Conservation (phyloP, 2,888 invertebrate genomes). For the Tachystola acroxantha region DNA sequence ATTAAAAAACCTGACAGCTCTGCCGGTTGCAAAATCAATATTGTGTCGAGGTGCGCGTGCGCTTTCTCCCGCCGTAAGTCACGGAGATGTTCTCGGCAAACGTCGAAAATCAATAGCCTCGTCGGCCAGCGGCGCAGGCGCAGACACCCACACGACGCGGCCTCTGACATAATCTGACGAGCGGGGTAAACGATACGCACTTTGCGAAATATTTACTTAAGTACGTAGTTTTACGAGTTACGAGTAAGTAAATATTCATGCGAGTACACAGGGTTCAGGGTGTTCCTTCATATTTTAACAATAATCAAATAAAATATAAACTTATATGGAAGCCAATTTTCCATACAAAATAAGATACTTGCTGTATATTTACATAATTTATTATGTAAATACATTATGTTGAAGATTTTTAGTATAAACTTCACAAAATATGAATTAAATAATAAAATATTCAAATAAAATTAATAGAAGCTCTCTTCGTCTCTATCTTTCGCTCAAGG, state of each 20-base stretch:
- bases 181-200: not conserved
- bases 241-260: not conserved
- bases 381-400: too few species aligned
- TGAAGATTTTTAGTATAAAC: too few species aligned
- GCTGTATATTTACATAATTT: not conserved
- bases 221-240: not conserved
- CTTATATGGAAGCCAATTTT: too few species aligned
- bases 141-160: conserved; percentile 25
- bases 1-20: too few species aligned
- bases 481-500: too few species aligned
- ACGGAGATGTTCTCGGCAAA: conserved; percentile 35
- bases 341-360: too few species aligned
- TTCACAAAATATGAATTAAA: too few species aligned
- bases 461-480: too few species aligned
- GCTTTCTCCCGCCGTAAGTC: conserved; percentile 50
- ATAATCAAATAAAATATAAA: too few species aligned
- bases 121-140: conserved; percentile 2
- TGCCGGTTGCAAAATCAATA: conserved; percentile 29
- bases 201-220: conserved; percentile 4
- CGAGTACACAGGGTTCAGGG: too few species aligned
- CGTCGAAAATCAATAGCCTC: conserved; percentile 42
- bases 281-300: too few species aligned
- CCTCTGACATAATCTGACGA: not conserved
- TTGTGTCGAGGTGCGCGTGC: conserved; percentile 13
- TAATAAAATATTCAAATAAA: too few species aligned